A percentile compares a stretch with the other conserved stretches of the same genome.
phyloP scores from a whole-genome alignment of 2,797 vertebrate genomes.

The Pseudomugil tenellus region DNA sequence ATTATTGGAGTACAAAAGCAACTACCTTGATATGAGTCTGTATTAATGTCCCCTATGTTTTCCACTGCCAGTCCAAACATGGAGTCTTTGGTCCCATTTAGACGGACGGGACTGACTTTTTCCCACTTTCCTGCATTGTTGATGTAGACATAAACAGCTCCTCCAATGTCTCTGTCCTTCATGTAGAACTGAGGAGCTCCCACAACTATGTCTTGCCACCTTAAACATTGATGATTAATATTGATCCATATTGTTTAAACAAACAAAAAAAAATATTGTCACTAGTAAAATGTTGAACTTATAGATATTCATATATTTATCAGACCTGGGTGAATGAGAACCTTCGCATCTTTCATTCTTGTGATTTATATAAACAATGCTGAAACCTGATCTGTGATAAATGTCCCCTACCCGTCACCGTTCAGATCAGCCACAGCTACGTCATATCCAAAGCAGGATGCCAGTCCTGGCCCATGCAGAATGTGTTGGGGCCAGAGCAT shows the following conservation, averaged over 20 bases:
- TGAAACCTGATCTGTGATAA: not conserved
- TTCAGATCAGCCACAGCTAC: slow-evolving; percentile 95
- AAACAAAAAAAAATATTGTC: not conserved
- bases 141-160: slow-evolving; percentile 94
- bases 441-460: slow-evolving; percentile 96
- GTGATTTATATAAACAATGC: not conserved
- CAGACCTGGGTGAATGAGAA: no score
- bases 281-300: not conserved
- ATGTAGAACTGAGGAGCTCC: slow-evolving; percentile 97
- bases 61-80: slow-evolving; percentile 97
- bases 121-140: slow-evolving; percentile 90
- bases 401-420: slow-evolving; percentile 85
- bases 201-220: slow-evolving; percentile 96
- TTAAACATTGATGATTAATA: slow-evolving; percentile 53
- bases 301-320: not conserved
- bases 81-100: slow-evolving; percentile 91
- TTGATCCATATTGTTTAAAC: not conserved
- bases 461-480: slow-evolving; percentile 91
- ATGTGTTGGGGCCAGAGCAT: slow-evolving; percentile 81
- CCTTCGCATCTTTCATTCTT: not conserved
- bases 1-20: not conserved
- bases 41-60: slow-evolving; percentile 93
- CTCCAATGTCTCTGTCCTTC: slow-evolving; percentile 90
- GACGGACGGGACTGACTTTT: slow-evolving; percentile 82
- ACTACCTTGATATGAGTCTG: slow-evolving; percentile 90